Base-by-base conservation (phyloP, 2,888 invertebrate species). In the Labia minor region DNA sequence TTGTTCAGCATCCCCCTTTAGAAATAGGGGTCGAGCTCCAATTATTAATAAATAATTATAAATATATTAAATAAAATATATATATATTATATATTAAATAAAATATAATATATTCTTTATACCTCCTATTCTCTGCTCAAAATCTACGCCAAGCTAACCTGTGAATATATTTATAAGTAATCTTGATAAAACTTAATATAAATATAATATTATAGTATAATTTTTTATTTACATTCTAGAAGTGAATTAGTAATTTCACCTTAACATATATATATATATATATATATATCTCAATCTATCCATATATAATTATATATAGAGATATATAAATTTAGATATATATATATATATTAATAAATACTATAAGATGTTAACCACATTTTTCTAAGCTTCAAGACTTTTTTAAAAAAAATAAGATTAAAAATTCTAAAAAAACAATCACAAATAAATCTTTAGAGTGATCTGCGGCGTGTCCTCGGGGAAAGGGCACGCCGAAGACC, bases 41-140 rank as follows among this genome's bases (percentile, higher is more conserved):
- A 49, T 49, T 26, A 26, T 49, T 49, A 49, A 11, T 49, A 49
- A 10, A 49, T 14, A 49, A 49, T 49, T 49, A 49, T 49, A 49
- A 26, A 26, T 6, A 6, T 6, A 6, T 6, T 26, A 6, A 26
- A 26, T 6, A 3, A 26, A 26, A 26, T 49, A 49, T 49, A 49
- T 49, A 49, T 49, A 49, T 49, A 10, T 6, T 49, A 49, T 16
- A 49, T 49, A 49, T 3, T 49, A 49, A n/a, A 49, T 49, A 16
- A 49, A n/a, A 49, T 49, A 49, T n/a, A 49, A 49, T 49, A 49
- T 49, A 49, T 49, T 49, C 49, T 49, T 49, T 49, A 49, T 49
- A 49, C 49, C 49, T 49, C 49, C 49, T 49, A 49, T 49, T 49
- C 49, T 49, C 49, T 49, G 49, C 49, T 49, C 49, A 49, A 49